Percentiles rank a stretch among this genome's conserved stretches.
phyloP scores from a whole-genome alignment of 2,888 invertebrate species.

The Nasonia oneida region DNA sequence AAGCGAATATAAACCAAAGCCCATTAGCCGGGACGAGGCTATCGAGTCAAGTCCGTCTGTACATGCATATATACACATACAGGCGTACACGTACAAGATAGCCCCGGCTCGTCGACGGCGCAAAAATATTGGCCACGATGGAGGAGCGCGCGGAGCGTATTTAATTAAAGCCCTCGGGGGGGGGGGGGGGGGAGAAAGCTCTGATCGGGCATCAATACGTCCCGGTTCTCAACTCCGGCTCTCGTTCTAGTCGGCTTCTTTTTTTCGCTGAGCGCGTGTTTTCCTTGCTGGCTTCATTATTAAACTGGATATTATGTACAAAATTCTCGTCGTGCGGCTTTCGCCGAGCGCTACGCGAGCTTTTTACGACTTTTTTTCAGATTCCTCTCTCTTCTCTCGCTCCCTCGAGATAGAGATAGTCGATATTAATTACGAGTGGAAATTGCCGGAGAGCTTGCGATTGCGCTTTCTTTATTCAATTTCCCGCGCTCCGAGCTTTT shows the following conservation, averaged over 20 bases:
- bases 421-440: constrained; percentile 25
- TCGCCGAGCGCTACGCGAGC: neutral
- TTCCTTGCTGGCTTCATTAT: constrained; percentile 45
- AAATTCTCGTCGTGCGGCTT: constrained; percentile 33
- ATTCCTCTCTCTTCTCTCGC: neutral
- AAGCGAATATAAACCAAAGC: constrained; percentile 58
- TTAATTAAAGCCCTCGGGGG: constrained; percentile 77
- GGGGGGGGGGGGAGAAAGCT: constrained; percentile 22
- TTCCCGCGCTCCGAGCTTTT: neutral
- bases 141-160: constrained; percentile 66
- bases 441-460: neutral
- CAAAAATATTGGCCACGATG: constrained; percentile 40
- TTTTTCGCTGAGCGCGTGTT: constrained; percentile 21
- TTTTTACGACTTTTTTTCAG: neutral
- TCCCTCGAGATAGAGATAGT: neutral
- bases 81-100: constrained; percentile 49
- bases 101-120: neutral
- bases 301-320: constrained; percentile 50
- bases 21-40: constrained; percentile 57
- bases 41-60: constrained; percentile 52
- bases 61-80: neutral
- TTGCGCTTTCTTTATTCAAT: neutral
- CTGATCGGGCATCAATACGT: constrained; percentile 78
- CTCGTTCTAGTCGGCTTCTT: neutral
- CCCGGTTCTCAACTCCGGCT: constrained; percentile 71